Evolutionary conservation across 2,113 vertebrate species (phyloP), one percentile per base, ranked within the genome.

Genomic region (Anolis sagrei): DNA sequence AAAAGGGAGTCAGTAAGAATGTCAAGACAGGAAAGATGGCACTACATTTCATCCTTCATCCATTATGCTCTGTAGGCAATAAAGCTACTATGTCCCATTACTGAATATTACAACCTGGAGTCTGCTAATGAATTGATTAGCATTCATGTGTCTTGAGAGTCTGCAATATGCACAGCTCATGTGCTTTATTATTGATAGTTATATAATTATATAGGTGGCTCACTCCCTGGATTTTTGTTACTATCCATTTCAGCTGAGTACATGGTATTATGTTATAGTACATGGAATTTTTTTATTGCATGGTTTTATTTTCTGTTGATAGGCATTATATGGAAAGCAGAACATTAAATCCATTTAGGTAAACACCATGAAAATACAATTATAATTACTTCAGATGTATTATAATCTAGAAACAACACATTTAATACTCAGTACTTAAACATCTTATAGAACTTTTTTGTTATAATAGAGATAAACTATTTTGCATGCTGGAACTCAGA

Each of bases 91-190:
- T 77, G 95, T 96, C 91, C 93, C 96, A 91, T 94, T 78, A 2
- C 92, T 95, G 95, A 96, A 96, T 95, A 96, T 95, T 94, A 94
- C 93, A 95, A 93, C 91, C 95, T 94, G 93, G 92, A 95, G 90
- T 88, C 90, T 89, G 87, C 90, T 96, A 96, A 97, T 97, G 95
- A 96, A 95, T 94, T 96, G 93, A 96, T 96, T 96, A 96, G 91
- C 92, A 96, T 96, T 95, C 93, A 89, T 94, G 79, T 96, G 95
- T 93, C 94, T 96, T 94, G 90, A 91, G 95, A 95, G 88, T 95
- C 88, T 92, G 94, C 93, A 93, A 92, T 87, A 87, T 93, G 90
- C 95, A 94, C 95, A 95, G 92, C 94, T 95, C 94, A 94, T 95
- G 87, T 87, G 84, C 94, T 95, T 89, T 94, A 94, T 91, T 95